These are phyloP conservation scores for Epicampocera succincta DNA, from an alignment of 2,888 invertebrate genomes.

Conservation along the genomic window DNA sequence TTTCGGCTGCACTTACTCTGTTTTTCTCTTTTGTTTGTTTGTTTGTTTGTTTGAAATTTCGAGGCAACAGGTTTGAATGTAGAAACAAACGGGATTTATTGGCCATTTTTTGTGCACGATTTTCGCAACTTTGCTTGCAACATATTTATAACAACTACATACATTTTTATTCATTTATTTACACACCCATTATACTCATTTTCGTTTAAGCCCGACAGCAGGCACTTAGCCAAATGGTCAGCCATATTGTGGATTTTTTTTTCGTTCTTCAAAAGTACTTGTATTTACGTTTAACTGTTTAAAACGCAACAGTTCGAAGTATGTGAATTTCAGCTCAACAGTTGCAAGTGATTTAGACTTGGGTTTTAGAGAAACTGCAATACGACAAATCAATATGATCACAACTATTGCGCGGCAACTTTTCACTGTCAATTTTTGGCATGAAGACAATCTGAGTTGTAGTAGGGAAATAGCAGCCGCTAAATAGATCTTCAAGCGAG, in stretches of 20 bases:
- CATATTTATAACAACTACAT: conserved; percentile 25
- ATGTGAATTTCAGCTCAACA: conserved; percentile 8
- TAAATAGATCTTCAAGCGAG: neutral
- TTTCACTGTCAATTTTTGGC: conserved; percentile 53
- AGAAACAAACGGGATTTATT: conserved; percentile 63
- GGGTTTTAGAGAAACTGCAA: conserved; percentile 9
- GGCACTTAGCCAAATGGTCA: conserved; percentile 8
- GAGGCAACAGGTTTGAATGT: conserved; percentile 60
- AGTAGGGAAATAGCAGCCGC: neutral
- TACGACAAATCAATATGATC: neutral
- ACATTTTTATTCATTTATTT: conserved; percentile 22
- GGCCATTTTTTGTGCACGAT: conserved; percentile 22
- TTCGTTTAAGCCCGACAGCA: conserved; percentile 9
- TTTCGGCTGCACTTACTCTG: conserved; percentile 37
- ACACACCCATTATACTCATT: conserved; percentile 57
- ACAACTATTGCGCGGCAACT: conserved; percentile 18
- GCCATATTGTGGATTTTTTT: conserved; percentile 12
- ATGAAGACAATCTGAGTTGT: conserved; percentile 4
- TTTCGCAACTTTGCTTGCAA: conserved; percentile 59
- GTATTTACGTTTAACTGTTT: conserved; percentile 31
- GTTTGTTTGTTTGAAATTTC: conserved; percentile 22
- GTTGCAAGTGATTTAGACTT: conserved; percentile 19
- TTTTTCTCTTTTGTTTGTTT: conserved; percentile 7
- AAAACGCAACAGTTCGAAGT: neutral
- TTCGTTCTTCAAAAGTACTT: conserved; percentile 12